Base-by-base conservation (phyloP, 1,140 invertebrate species). In the Apolygus lucorum region DNA sequence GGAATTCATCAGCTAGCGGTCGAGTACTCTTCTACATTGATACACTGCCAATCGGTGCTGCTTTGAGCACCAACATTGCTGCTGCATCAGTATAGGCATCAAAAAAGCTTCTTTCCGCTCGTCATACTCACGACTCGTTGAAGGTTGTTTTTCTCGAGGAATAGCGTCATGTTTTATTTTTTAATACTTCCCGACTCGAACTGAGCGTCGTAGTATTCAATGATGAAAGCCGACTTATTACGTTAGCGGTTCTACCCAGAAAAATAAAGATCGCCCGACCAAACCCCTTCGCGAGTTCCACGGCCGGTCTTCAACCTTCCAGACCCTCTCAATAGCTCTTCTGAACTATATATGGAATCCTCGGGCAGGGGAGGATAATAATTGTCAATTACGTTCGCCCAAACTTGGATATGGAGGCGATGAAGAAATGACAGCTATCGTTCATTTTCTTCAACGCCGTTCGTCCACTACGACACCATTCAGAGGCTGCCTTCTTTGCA, bases 401-500 rank as follows among this genome's bases (percentile, higher is more conserved):
- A 59, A 59, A 59, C 54, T 59, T 59, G 54, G 54, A 22, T 59
- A 59, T 59, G 54, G 22, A 59, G 22, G 22, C 54, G 54, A 59
- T 59, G 54, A 59, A 59, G 54, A 59, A 59, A 59, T 59, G 54
- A 59, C 54, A 59, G 54, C 54, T 59, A 59, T 59, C 54, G 54
- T 59, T 59, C 54, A 59, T 24, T 59, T 59, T 59, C 54, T 59
- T 59, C 54, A 59, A 13, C 54, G 22, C 4, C 54, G 54, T 17
- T 42, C 34, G 34, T 42, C 34, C 34, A 42, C 4, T 42, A 17
- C 34, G 34, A 42, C 34, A 42, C 34, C 34, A 42, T 42, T 42
- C 4, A 42, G 34, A n/a, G n/a, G n/a, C n/a, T n/a, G n/a, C n/a
- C n/a, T n/a, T n/a, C n/a, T n/a, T n/a, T n/a, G n/a, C n/a, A n/a